A percentile compares a stretch with the other conserved stretches of the same genome.
Conservation (phyloP, 2,888 invertebrate genomes). For the Xestia ashworthii region DNA sequence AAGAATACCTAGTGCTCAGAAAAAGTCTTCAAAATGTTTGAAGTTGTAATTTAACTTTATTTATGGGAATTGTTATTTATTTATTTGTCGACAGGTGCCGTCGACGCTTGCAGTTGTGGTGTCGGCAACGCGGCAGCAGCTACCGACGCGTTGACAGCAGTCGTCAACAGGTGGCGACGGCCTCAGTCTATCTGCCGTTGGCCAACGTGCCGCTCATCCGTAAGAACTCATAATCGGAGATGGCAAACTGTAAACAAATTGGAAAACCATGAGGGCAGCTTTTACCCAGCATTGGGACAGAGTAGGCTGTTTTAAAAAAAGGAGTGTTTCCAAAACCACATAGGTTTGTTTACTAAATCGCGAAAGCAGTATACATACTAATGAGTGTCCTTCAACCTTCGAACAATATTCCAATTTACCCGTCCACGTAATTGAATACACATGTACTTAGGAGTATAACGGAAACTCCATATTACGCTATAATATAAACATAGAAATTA, state of each 20-base stretch:
- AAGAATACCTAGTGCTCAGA: neutral
- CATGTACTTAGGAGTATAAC: constrained; percentile 21
- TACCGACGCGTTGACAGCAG: too few relatives aligned
- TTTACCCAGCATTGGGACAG: too few relatives aligned
- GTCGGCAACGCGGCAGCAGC: too few relatives aligned
- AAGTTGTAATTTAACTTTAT: neutral
- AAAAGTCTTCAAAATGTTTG: neutral
- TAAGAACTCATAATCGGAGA: too few relatives aligned
- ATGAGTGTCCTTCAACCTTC: constrained; percentile 28
- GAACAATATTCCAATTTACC: constrained; percentile 30
- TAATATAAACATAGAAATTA: constrained; percentile 5
- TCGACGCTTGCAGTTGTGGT: too few relatives aligned
- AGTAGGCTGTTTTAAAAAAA: neutral
- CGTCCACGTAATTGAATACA: constrained; percentile 25
- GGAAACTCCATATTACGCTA: constrained; percentile 17
- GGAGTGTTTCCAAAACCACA: neutral
- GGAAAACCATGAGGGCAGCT: too few relatives aligned
- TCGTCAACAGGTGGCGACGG: too few relatives aligned
- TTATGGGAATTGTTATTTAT: too few relatives aligned
- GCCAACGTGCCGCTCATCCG: too few relatives aligned
- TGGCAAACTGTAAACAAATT: too few relatives aligned
- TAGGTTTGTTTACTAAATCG: neutral
- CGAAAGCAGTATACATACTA: constrained; percentile 1
- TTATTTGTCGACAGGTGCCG: too few relatives aligned
- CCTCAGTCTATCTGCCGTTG: too few relatives aligned